Base-by-base conservation (phyloP, 2,888 invertebrate species). In the Drosophila algonquin region DNA sequence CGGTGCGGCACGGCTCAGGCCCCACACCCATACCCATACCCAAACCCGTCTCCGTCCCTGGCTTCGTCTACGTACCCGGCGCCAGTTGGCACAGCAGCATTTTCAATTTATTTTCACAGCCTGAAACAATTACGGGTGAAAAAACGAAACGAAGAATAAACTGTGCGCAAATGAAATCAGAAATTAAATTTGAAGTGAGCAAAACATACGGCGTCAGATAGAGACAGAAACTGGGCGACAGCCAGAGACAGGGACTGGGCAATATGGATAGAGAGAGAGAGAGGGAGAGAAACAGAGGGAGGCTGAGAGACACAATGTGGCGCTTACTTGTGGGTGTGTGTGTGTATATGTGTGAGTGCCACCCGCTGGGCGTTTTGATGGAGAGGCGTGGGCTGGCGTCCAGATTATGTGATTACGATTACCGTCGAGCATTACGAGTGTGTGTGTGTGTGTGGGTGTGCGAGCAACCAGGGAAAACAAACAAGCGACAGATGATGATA, bases 51-150 rank as follows among this genome's bases (percentile, higher is more conserved):
- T 12, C 10, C 14, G 6, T 4, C 5, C 35, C 55, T 14, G 40
- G 40, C 5, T 3, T 12, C 5, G 35, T 5, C 40, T n/a, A 14
- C 40, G 7, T 1, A 40, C 40, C 40, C n/a, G 40, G 84, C 81
- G 81, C 86, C 81, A 86, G 83, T 81, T 82, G 84, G 86, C 87
- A 77, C 70, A 71, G 71, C 84, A 73, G 75, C 72, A 77, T 71
- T 85, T 87, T 87, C 84, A 87, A 84, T 84, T 84, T 84, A 87
- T 87, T 84, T 87, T 87, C 84, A 82, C 84, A 87, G 87, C 77
- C 84, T 87, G 85, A 80, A 84, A 87, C 84, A 84, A 84, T 87
- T 84, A 87, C 77, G 75, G 24, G 35, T 52, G 44, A 59, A 65
- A 53, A 67, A 68, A 68, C 62, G 59, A 54, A 51, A 50, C 59